phyloP scores from a whole-genome alignment of 2,888 invertebrate species.

The Tetropium fuscum region DNA sequence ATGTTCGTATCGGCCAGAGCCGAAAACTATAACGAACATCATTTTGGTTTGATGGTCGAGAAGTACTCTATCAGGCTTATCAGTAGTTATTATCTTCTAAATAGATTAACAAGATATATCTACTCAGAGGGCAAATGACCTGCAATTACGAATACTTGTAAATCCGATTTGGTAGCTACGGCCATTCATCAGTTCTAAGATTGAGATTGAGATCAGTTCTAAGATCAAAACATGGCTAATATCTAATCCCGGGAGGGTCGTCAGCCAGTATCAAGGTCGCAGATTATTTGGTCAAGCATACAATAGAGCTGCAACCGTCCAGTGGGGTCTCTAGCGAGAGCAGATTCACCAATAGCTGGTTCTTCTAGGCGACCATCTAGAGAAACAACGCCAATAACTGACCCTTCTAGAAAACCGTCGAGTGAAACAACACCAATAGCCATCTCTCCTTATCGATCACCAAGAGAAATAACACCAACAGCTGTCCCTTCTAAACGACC shows the following conservation, averaged over 20 bases:
- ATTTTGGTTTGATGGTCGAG: no score
- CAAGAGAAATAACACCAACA: no score
- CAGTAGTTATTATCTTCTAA: no score
- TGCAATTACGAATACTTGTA: no score
- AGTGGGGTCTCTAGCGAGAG: not conserved
- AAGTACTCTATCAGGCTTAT: no score
- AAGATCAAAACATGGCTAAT: not conserved
- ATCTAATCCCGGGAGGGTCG: not conserved
- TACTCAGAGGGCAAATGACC: no score
- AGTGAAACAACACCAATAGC: not conserved
- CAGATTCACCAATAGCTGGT: not conserved
- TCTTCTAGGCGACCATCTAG: not conserved
- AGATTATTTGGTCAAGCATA: slow-evolving; percentile 1
- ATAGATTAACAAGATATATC: no score
- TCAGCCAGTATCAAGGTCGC: not conserved
- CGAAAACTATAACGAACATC: no score
- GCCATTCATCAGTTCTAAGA: not conserved
- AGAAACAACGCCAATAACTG: not conserved
- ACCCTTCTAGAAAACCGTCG: no score
- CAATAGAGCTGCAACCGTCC: not conserved
- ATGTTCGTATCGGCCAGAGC: no score
- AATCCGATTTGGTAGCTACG: slow-evolving; percentile 1
- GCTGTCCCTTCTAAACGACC: no score
- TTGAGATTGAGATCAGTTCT: not conserved
- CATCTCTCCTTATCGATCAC: no score